Evolutionary conservation across 2,113 vertebrate species (phyloP), one percentile per base, ranked within the genome.

Genomic region (Lethenteron camtschaticum): DNA sequence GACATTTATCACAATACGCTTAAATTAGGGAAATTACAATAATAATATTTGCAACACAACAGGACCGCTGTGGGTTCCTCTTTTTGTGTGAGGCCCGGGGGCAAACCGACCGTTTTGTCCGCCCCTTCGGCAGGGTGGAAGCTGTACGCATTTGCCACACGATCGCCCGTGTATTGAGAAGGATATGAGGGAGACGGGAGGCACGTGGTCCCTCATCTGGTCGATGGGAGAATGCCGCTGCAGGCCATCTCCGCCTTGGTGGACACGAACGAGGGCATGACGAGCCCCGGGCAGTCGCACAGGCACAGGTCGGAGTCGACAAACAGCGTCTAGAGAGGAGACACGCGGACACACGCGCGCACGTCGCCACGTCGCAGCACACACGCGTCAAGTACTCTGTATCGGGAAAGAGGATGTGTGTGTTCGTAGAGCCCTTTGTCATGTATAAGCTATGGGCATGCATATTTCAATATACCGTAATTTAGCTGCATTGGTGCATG

Each of bases 241-340:
- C 94, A 99, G 73, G 84, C 88, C 94, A 99, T 99, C 77, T 96
- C 89, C 9, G 94, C 92, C 80, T 96, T 97, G 69, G 90, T 95
- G 13, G 88, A 90, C 74, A 95, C 79, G 9, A 97, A 99, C 56
- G 92, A 95, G 1, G 94, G 94, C 92, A 99, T 96, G 79, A 95
- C 90, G 71, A 99, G 81, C 73, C 94, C 94, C 0, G 94, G 94
- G 69, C 94, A 99, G 81, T 99, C 94, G 73, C 94, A 99, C 1
- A 99, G 81, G 75, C 92, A 95, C 56, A 95, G 80, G 57, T 79
- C 83, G 12, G 87, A 81, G 70, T 95, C 89, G 77, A 96, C 94
- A 16, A 84, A 95, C 63, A 99, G 79, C 9, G 94, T 99, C 94
- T 99, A 74, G 72, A 70, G 5, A 78, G 69, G 58, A 1, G 14